Percentiles rank a stretch among this genome's conserved stretches.
Evolutionary conservation across 2,113 vertebrate species (phyloP).

Genomic region (Xenopus borealis): DNA sequence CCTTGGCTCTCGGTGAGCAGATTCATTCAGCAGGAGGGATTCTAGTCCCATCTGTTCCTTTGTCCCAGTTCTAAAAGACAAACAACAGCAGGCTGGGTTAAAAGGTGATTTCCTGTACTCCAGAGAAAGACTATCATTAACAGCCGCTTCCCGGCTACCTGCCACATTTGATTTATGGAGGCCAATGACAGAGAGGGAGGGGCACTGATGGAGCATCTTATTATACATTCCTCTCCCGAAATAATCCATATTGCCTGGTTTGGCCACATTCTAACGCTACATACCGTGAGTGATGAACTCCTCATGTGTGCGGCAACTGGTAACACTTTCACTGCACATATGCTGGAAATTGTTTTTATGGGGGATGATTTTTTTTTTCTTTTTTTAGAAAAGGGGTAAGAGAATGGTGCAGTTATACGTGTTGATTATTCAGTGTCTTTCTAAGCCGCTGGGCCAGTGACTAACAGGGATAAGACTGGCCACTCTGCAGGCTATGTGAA

Average conservation of each 20-base stretch:
- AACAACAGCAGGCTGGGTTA: constrained; percentile 88
- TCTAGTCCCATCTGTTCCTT: constrained; percentile 69
- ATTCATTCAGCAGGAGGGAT: constrained; percentile 55
- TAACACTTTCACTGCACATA: background rate
- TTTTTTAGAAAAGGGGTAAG: background rate
- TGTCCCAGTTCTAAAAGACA: constrained; percentile 71
- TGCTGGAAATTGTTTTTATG: background rate
- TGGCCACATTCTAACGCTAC: background rate
- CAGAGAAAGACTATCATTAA: constrained; percentile 72
- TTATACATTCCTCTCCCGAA: background rate
- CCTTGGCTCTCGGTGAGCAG: constrained; percentile 56
- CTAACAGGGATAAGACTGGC: too few species aligned
- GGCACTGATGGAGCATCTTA: constrained; percentile 30
- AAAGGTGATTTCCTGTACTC: constrained; percentile 91
- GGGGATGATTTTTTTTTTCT: background rate
- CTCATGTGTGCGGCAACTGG: background rate
- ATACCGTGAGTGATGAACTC: background rate
- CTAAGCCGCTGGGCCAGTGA: too few species aligned
- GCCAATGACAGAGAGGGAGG: constrained; percentile 16
- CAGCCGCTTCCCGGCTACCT: constrained; percentile 96
- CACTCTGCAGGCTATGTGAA: too few species aligned
- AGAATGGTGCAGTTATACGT: background rate
- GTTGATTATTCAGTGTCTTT: too few species aligned
- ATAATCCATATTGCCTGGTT: background rate
- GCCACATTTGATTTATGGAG: constrained; percentile 82